Evolutionary conservation across 2,113 vertebrate species (phyloP), one percentile per base, ranked within the genome.

Genomic region (Cyanocitta stelleri): DNA sequence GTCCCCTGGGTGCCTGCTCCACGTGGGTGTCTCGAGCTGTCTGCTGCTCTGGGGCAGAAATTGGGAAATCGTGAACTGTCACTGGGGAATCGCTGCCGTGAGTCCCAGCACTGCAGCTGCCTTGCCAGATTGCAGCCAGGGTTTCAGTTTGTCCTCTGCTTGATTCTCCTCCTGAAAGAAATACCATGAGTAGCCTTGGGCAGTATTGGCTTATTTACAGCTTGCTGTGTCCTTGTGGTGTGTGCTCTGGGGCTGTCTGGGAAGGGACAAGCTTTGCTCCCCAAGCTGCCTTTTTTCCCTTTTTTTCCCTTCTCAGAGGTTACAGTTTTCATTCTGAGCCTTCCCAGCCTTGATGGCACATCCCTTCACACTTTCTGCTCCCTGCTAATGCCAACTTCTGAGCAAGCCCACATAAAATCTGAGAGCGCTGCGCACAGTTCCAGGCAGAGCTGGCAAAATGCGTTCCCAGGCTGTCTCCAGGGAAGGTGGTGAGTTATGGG

Each of bases 11-110:
- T 39, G 24, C 3, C 4, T 43, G 59, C 46, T 23, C 67, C 48
- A 1, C 7, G 1, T 3, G 10, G 3, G 41, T 13, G 6, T 44
- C 67, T 18, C 0, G 0, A 16, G 4, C 51, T 8, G 2, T 68
- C n/a, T 35, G 59, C 41, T 46, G 19, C 17, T 39, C 37, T 30
- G 21, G 1, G 39, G 26, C 1, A 16, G 52, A 14, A 49, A 35
- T 6, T 8, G 20, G 15, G 80, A 11, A n/a, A 13, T 4, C 3
- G 3, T 26, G 37, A 46, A 3, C 24, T 63, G 21, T 59, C 51
- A 0, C n/a, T n/a, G 59, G 84, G 86, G 73, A 77, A 29, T 21
- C 0, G 0, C 72, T 18, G 10, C 10, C 7, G 55, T 48, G 0
- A 43, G 29, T 10, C 41, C n/a, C 75, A 35, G n/a, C 55, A 2